These are phyloP conservation scores for Chascanopsetta lugubris DNA, from an alignment of 2,113 vertebrate genomes.

Conservation along the genomic window DNA sequence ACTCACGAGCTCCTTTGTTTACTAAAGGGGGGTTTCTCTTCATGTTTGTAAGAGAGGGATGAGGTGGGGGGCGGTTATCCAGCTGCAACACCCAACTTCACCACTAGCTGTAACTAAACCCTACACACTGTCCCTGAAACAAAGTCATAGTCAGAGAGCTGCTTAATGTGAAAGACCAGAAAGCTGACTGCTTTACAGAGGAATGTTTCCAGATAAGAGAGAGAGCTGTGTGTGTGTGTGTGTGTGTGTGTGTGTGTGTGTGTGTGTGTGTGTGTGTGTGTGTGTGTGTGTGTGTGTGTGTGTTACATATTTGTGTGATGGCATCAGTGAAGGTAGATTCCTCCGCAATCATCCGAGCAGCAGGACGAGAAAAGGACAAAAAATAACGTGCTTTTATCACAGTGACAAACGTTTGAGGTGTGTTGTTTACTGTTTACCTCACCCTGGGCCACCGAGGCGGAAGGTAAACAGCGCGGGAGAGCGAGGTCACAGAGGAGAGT, in stretches of 20 bases:
- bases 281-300: constrained; percentile 22
- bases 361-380: neutral
- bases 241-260: no score
- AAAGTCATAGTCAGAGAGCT: no score
- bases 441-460: constrained; percentile 28
- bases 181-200: constrained; percentile 48
- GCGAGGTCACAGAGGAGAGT: constrained; percentile 39
- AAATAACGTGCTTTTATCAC: constrained; percentile 7
- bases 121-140: no score
- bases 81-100: no score
- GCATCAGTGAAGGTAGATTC: constrained; percentile 70
- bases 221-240: no score
- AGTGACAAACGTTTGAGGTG: constrained; percentile 49
- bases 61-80: no score
- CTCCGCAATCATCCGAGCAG: constrained; percentile 35
- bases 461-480: constrained; percentile 57
- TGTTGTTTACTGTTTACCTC: constrained; percentile 37
- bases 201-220: constrained; percentile 72
- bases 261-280: no score
- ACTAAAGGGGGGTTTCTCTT: no score
- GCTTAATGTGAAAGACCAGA: constrained; percentile 3
- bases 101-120: no score
- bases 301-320: constrained; percentile 72
- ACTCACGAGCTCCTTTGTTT: no score
- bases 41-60: no score